Percentiles rank a stretch among this genome's conserved stretches.
Conservation (phyloP, 2,888 invertebrate species). For the Strigamia maritima region DNA sequence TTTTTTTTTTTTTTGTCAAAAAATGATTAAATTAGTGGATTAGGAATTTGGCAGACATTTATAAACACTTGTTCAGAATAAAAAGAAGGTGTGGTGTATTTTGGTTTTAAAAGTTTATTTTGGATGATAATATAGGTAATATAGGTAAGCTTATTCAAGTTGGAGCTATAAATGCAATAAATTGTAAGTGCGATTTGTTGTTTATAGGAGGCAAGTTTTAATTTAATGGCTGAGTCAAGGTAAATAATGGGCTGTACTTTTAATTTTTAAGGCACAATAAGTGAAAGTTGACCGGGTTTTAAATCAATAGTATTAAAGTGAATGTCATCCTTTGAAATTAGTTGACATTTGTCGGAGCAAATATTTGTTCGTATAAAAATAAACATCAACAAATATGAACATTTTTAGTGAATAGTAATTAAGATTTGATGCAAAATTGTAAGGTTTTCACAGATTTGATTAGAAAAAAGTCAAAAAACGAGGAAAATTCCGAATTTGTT, state of each 20-base stretch:
- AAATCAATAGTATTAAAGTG: background rate
- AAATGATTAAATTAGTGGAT: background rate
- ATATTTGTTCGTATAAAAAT: background rate
- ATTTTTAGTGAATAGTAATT: too few relatives aligned
- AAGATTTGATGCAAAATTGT: too few relatives aligned
- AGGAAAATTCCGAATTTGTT: too few relatives aligned
- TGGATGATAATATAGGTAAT: too few relatives aligned
- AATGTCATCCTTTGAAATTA: background rate
- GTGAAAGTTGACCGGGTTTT: background rate
- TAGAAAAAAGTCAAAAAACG: too few relatives aligned
- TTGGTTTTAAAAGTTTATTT: too few relatives aligned
- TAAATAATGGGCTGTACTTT: background rate
- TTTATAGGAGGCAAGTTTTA: background rate
- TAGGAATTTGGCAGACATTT: background rate
- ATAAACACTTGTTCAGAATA: background rate
- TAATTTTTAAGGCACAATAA: background rate
- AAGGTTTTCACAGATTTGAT: too few relatives aligned
- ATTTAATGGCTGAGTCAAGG: background rate
- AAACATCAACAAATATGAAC: background rate
- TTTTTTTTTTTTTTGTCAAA: too few relatives aligned
- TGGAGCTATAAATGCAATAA: too few relatives aligned
- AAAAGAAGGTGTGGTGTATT: background rate
- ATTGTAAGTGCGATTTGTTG: too few relatives aligned
- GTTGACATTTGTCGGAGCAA: background rate
- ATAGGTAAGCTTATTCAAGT: too few relatives aligned